Percentiles rank a stretch among this genome's conserved stretches.
phyloP scores from a whole-genome alignment of 2,888 invertebrate species.

The Dolomedes plantarius region DNA sequence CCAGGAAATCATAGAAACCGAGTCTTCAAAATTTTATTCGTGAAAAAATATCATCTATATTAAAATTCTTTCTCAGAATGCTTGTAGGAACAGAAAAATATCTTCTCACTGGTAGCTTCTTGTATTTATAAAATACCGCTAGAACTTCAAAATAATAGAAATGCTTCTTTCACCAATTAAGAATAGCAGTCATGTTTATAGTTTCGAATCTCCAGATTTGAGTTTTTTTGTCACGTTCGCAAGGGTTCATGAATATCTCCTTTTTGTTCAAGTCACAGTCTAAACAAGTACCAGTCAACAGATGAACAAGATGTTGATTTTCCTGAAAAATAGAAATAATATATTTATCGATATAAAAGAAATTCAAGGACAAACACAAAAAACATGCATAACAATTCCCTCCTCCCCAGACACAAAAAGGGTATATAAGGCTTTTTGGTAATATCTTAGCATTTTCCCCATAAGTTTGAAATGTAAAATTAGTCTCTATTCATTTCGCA shows the following conservation, averaged over 20 bases:
- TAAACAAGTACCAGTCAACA: slow-evolving; percentile 86
- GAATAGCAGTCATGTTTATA: slow-evolving; percentile 76
- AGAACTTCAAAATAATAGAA: neutral
- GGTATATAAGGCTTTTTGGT: too few species aligned
- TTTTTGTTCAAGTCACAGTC: slow-evolving; percentile 83
- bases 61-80: slow-evolving; percentile 8
- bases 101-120: slow-evolving; percentile 20
- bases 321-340: slow-evolving; percentile 78
- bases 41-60: slow-evolving; percentile 47
- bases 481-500: too few species aligned
- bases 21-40: neutral
- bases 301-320: slow-evolving; percentile 85
- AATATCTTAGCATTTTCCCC: too few species aligned
- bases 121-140: neutral
- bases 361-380: too few species aligned
- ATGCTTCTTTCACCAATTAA: slow-evolving; percentile 73
- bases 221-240: slow-evolving; percentile 80
- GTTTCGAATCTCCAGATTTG: slow-evolving; percentile 87
- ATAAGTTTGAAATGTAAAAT: too few species aligned
- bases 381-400: too few species aligned
- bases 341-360: too few species aligned
- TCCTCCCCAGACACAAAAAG: too few species aligned
- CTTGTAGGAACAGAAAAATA: slow-evolving; percentile 28
- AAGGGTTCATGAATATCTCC: slow-evolving; percentile 84
- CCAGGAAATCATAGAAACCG: neutral